These are phyloP conservation scores for Fragum sueziense DNA, from an alignment of 2,888 invertebrate genomes.

Conservation along the genomic window DNA sequence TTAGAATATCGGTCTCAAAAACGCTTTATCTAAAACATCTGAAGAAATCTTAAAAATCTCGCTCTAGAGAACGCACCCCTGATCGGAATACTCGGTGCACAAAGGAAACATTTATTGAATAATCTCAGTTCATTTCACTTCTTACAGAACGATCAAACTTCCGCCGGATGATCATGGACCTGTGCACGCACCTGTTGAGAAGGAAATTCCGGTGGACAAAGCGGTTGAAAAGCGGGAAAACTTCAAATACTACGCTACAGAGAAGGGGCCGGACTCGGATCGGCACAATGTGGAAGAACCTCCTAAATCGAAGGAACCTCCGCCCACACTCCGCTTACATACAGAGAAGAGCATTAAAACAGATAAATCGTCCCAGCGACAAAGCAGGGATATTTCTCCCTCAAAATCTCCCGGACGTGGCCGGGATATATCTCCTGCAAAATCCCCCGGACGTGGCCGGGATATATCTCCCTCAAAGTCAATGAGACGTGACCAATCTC, in stretches of 20 bases:
- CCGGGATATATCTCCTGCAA: slow-evolving; percentile 10
- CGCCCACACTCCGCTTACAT: slow-evolving; percentile 21
- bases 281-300: not conserved
- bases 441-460: slow-evolving; percentile 7
- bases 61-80: too few relatives aligned
- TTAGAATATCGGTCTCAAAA: too few relatives aligned
- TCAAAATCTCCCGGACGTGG: slow-evolving; percentile 14
- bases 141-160: slow-evolving; percentile 19
- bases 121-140: too few relatives aligned
- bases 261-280: slow-evolving; percentile 3
- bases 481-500: not conserved
- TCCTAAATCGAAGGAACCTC: not conserved
- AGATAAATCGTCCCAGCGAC: slow-evolving; percentile 22
- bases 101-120: too few relatives aligned
- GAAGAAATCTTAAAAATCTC: too few relatives aligned
- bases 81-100: too few relatives aligned
- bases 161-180: slow-evolving; percentile 60
- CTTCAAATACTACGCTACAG: slow-evolving; percentile 47
- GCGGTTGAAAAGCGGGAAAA: slow-evolving; percentile 13
- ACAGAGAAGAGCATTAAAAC: slow-evolving; percentile 40
- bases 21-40: too few relatives aligned
- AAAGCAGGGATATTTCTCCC: slow-evolving; percentile 5
- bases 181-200: slow-evolving; percentile 17
- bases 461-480: not conserved
- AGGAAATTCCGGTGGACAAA: not conserved